These are phyloP conservation scores for Alethe castanea DNA, from an alignment of 2,113 vertebrate species.

Conservation along the genomic window DNA sequence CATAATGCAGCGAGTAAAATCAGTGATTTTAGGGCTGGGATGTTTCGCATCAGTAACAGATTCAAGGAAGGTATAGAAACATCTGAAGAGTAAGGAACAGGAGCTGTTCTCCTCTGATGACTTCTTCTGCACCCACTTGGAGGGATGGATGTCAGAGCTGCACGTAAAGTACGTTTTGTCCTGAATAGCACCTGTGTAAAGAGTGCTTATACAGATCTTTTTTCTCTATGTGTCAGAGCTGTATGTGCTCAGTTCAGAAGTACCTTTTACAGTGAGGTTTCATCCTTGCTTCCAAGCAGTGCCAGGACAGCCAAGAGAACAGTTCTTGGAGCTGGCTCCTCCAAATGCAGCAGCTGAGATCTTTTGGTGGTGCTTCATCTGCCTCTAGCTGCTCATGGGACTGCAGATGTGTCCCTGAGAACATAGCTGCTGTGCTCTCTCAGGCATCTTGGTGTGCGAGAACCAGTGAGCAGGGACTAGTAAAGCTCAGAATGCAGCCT, in stretches of 20 bases:
- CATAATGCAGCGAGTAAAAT: background rate
- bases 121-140: background rate
- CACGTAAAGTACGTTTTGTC: background rate
- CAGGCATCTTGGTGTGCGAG: accelerated
- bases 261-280: accelerated
- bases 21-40: background rate
- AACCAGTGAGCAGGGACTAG: accelerated
- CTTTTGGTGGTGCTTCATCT: background rate
- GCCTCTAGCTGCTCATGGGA: background rate
- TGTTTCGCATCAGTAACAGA: background rate
- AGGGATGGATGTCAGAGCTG: background rate
- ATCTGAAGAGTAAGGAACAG: background rate
- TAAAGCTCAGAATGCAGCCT: background rate
- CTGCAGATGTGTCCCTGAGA: background rate
- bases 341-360: background rate
- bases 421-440: background rate
- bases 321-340: background rate
- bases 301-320: background rate
- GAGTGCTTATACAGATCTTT: background rate
- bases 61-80: background rate
- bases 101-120: background rate
- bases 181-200: background rate
- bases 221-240: background rate
- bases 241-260: background rate
- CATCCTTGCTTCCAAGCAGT: background rate